Evolutionary conservation across 2,797 vertebrate genomes (phyloP), one percentile per base, ranked within the genome.

Genomic region (Poeciliopsis gracilis): DNA sequence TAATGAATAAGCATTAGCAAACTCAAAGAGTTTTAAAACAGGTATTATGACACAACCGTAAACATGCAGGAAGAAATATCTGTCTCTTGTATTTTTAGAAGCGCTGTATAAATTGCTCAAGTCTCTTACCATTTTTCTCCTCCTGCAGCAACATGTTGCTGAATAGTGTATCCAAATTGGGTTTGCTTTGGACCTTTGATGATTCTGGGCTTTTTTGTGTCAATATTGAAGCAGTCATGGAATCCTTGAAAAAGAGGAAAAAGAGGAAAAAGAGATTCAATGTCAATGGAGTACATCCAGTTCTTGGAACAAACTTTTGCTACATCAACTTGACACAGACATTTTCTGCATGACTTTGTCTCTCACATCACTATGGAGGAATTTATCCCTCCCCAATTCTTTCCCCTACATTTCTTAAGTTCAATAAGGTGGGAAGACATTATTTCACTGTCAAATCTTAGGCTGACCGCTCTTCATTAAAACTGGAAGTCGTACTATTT

Each of bases 81-180:
- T 18, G 2, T 16, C 43, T 28, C 41, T 18, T 28, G 67, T 30
- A 45, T n/a, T 70, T 66, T 45, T n/a, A n/a, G 5, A n/a, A 45
- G 41, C 5, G 45, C 23, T 28, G 7, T 28, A 8, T 47, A 36
- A 38, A 73, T 80, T 23, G 81, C 25, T 41, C 33, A 36, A 33
- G 15, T 23, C 20, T 28, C 96, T 97, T 91, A 99, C 98, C 98
- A 99, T 90, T 98, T 99, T 85, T 97, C 96, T 63, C 97, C 97
- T 0, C 95, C 94, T 1, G 97, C 96, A 66, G 86, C 92, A 81
- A 97, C 92, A 15, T 99, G 98, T 89, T 99, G 98, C 91, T 98
- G 98, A 76, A 99, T 97, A 0, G 98, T 99, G 95, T 98, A 99
- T 84, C 98, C 98, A 72, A 99, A 99, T 90, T 98, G 98, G 0